Percentiles rank a stretch among this genome's conserved stretches.
These are phyloP conservation scores for Neocloeon triangulifer DNA, from an alignment of 1,140 invertebrate species.

Conservation along the genomic window DNA sequence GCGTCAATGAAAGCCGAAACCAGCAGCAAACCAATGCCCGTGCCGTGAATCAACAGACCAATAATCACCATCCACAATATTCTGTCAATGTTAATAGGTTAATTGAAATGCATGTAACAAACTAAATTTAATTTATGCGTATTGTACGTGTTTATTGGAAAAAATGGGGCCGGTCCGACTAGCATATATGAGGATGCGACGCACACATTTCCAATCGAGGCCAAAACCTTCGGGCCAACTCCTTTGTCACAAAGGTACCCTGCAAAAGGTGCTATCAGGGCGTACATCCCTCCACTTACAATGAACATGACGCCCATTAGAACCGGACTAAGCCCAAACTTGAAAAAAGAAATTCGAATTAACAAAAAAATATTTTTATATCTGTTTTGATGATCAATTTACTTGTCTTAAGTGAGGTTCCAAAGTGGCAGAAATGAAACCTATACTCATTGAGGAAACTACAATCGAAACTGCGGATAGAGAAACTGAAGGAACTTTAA, in stretches of 20 bases:
- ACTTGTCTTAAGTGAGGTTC: conserved; percentile 26
- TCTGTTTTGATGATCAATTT: too few species aligned
- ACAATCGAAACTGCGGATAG: conserved; percentile 17
- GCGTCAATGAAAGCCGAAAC: conserved; percentile 25
- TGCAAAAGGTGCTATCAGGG: conserved; percentile 21
- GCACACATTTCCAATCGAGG: neutral
- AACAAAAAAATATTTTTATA: too few species aligned
- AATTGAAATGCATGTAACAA: neutral
- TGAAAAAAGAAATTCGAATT: conserved; percentile 3
- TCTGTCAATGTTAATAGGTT: conserved; percentile 11
- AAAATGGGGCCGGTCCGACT: conserved; percentile 18
- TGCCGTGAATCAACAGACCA: conserved; percentile 21
- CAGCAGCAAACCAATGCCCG: conserved; percentile 21
- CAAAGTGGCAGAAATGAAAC: conserved; percentile 23
- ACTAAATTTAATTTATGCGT: neutral
- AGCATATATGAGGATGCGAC: neutral
- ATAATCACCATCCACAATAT: conserved; percentile 16
- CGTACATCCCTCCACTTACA: conserved; percentile 25
- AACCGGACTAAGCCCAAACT: conserved; percentile 26
- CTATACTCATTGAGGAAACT: conserved; percentile 20
- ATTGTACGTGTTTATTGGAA: conserved; percentile 8
- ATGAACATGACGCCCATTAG: conserved; percentile 26
- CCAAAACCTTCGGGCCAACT: conserved; percentile 11
- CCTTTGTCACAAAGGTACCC: conserved; percentile 18
- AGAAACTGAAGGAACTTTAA: conserved; percentile 16